Conservation (phyloP, 2,113 vertebrate species). For the Meleagris gallopavo region DNA sequence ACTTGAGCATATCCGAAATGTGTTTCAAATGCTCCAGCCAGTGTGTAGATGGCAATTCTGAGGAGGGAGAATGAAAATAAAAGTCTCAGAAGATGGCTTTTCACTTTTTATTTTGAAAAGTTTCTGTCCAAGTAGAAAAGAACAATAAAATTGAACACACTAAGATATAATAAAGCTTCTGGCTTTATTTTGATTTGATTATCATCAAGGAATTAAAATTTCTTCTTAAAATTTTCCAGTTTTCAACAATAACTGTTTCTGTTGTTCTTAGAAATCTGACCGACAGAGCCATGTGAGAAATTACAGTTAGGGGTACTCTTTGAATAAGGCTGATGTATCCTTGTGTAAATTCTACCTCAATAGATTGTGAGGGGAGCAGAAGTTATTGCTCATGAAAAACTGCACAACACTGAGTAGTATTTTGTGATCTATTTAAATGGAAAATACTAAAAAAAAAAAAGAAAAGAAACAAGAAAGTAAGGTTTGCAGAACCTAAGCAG, state of each 20-base stretch:
- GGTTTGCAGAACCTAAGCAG: background rate
- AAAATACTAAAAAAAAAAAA: background rate
- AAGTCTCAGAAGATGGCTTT: background rate
- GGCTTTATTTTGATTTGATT: background rate
- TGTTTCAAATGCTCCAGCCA: conserved; percentile 81
- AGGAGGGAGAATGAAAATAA: conserved; percentile 1
- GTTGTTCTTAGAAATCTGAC: background rate
- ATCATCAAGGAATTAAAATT: background rate
- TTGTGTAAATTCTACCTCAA: background rate
- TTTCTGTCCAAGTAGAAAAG: background rate
- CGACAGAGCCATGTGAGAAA: background rate
- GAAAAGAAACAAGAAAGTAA: background rate
- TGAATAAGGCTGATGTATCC: background rate
- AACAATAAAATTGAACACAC: background rate
- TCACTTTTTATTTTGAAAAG: background rate
- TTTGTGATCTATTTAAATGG: background rate
- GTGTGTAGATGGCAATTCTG: conserved; percentile 80
- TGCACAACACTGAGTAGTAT: background rate
- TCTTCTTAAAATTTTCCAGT: background rate
- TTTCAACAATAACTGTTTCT: background rate
- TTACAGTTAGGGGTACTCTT: background rate
- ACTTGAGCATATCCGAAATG: conserved; percentile 81
- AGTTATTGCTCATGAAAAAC: background rate
- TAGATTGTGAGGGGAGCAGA: background rate
- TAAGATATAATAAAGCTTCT: background rate